phyloP scores from a whole-genome alignment of 2,888 invertebrate genomes.

The Chaetogeoica ovagalla region DNA sequence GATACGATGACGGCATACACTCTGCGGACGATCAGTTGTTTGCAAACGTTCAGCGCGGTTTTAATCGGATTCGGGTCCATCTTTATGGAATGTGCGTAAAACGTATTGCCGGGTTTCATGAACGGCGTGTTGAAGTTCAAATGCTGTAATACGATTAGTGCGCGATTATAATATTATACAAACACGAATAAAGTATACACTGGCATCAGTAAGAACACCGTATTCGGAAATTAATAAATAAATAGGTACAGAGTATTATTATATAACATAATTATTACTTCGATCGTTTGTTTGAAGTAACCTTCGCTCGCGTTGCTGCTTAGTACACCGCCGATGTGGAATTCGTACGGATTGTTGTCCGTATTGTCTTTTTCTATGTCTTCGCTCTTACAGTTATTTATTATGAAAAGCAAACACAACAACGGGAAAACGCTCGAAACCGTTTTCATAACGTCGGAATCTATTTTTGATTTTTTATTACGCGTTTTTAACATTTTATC shows the following conservation, averaged over 20 bases:
- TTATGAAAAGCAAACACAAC: not conserved
- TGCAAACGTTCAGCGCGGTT: conserved; percentile 91
- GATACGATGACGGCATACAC: conserved; percentile 80
- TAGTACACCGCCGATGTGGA: conserved; percentile 90
- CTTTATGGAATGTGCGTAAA: conserved; percentile 83
- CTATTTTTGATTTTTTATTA: no score
- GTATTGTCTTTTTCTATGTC: conserved; percentile 32
- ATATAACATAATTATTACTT: conserved; percentile 63
- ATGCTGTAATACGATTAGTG: conserved; percentile 65
- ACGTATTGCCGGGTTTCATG: conserved; percentile 81
- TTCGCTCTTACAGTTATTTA: conserved; percentile 14
- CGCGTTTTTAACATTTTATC: no score
- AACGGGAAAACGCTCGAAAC: not conserved
- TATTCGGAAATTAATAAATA: no score
- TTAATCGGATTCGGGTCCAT: conserved; percentile 96
- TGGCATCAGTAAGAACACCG: no score
- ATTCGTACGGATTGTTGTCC: conserved; percentile 68
- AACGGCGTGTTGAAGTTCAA: conserved; percentile 81
- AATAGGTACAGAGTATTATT: no score
- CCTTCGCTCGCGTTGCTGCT: conserved; percentile 79
- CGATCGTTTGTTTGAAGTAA: conserved; percentile 81
- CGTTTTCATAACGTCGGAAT: not conserved
- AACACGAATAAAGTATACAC: no score
- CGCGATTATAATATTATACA: conserved; percentile 10
- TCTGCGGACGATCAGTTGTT: conserved; percentile 72